Evolutionary conservation across 2,797 vertebrate species (phyloP), one percentile per base, ranked within the genome.

Genomic region (Enteromius argenteus): DNA sequence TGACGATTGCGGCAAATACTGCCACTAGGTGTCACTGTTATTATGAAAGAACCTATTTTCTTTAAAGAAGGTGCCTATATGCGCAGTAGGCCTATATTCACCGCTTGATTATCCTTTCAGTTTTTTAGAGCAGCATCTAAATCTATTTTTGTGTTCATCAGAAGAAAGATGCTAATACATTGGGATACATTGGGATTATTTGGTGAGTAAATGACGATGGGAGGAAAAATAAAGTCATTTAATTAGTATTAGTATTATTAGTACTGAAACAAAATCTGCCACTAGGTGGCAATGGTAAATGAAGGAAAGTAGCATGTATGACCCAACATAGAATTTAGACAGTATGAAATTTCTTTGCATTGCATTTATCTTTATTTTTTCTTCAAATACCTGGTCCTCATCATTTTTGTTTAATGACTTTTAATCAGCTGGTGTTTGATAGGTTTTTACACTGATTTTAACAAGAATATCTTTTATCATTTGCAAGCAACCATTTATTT

Each of bases 1-100:
- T n/a, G 19, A 42, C 1, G 32, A 11, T 49, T 23, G 11, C 3
- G 6, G 6, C 6, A 53, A 6, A 56, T 15, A 51, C n/a, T 73
- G 85, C 92, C 94, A 93, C 91, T 91, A 93, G 94, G 91, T 93
- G 94, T 92, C 92, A 87, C 92, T 92, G 84, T 92, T 84, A 85
- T 68, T 87, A 86, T 76, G 90, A 5, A 72, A n/a, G 90, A 78
- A 58, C 67, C 42, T 4, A 14, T 56, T 35, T 27, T 60, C 14
- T 60, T 17, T 21, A 19, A 51, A 1, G 10, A 69, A 71, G n/a
- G n/a, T 1, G 21, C 11, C 2, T 27, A 11, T 1, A 3, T 23
- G 44, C 1, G 19, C 44, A 51, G 15, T 42, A 42, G 39, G 8
- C 39, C 6, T 11, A 44, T 19, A 5, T 51, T 21, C 49, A 30